Percentiles rank a stretch among this genome's conserved stretches.
phyloP scores from a whole-genome alignment of 2,888 invertebrate species.

The Frankliniella fusca region DNA sequence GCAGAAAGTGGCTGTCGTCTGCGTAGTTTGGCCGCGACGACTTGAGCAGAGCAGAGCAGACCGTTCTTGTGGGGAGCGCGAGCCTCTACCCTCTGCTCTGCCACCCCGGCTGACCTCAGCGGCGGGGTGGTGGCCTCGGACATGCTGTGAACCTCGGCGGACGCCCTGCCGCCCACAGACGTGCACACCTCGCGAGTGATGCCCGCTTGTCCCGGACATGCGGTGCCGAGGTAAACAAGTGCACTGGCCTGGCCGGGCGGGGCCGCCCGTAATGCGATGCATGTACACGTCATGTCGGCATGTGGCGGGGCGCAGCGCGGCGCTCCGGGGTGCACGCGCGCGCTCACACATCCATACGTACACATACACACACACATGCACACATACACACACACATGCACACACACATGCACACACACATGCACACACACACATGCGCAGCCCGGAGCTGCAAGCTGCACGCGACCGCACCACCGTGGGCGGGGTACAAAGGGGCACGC shows the following conservation, averaged over 20 bases:
- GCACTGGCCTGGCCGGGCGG: not conserved
- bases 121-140: no score
- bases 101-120: no score
- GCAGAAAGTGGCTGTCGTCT: no score
- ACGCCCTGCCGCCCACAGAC: not conserved
- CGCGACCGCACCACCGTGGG: not conserved
- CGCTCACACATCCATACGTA: not conserved
- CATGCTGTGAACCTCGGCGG: no score
- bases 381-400: not conserved
- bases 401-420: not conserved
- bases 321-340: no score
- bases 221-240: constrained; percentile 25
- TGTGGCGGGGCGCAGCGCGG: not conserved
- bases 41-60: no score
- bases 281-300: not conserved
- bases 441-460: not conserved
- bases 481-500: not conserved
- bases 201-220: not conserved
- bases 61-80: no score
- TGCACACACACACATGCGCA: not conserved
- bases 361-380: not conserved
- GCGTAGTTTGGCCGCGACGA: no score
- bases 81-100: no score
- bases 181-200: not conserved
- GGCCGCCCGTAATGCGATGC: not conserved